Evolutionary conservation across 2,797 vertebrate genomes (phyloP), one percentile per base, ranked within the genome.

Genomic region (Liparis tanakae): DNA sequence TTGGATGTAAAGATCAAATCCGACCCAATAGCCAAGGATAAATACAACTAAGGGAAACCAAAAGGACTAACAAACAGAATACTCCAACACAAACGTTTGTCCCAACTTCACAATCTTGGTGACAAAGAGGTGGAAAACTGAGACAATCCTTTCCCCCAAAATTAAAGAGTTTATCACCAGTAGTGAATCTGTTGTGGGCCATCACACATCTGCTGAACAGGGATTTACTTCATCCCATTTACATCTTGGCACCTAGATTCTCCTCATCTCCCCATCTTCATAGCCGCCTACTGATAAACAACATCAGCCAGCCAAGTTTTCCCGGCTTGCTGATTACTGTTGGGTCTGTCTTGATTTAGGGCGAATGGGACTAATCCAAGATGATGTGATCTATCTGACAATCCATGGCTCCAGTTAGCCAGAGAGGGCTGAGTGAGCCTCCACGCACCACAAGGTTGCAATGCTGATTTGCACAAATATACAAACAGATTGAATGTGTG

Each of bases 151-250:
- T 75, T 56, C 67, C 22, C 66, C 63, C 44, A 80, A 80, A 83
- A 90, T 81, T 81, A 90, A 88, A 84, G 65, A 79, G 79, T 80
- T 87, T 69, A 84, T 83, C 82, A 70, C 41, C 68, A 57, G 79
- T 76, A 70, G 68, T 57, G 70, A 81, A 85, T 70, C 53, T 20
- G 72, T 83, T 82, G 61, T 76, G 71, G 74, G 80, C 78, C 78
- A 51, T 76, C 79, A 79, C 82, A 87, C 90, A 89, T 89, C 90
- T 92, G 89, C 83, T 67, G 79, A 53, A 66, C 72, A 61, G 78
- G 83, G 85, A 88, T 90, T 93, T 90, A 85, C 68, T 79, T 85
- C 79, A 74, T 84, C 85, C 85, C 75, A 86, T 93, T 90, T 90
- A 87, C 87, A 88, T 87, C 86, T 87, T 91, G 92, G 92, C 91